Evolutionary conservation across 1,140 invertebrate species (phyloP), one percentile per base, ranked within the genome.

Genomic region (Drosophila erecta): DNA sequence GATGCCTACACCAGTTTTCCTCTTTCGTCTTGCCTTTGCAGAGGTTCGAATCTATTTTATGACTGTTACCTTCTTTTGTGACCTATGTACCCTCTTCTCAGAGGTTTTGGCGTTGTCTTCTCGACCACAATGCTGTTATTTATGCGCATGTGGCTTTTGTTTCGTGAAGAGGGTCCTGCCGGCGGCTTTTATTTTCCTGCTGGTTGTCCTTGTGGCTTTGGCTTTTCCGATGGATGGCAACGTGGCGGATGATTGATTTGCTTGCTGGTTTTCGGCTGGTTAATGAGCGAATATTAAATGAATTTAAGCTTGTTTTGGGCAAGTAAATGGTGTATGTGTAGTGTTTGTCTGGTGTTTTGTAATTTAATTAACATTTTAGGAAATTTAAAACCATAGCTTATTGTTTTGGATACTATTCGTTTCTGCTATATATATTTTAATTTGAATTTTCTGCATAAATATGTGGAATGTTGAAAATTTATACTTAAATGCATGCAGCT

Each of bases 91-190:
- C 47, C 47, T 41, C 22, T 74, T 59, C 33, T 30, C 30, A 30
- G 64, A 41, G 37, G 75, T 76, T 80, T 55, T 76, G 4, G 78
- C 70, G 64, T 75, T 69, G 80, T 64, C 54, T 61, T 55, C 55
- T 76, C 83, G 73, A 76, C 79, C 81, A 70, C 83, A 81, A 81
- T 76, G 59, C 70, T 56, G 56, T 86, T 86, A 86, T 86, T 87
- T 86, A 86, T 86, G 83, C 79, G 66, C 70, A 79, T 87, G 83
- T 71, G 78, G 83, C 69, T 76, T 79, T 87, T 86, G 83, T 81
- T 87, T 87, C 77, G 64, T 87, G 83, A 87, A 81, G 79, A 81
- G 83, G 83, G 83, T 86, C 38, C 49, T 47, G 33, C 24, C 54
- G 54, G 70, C 50, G 70, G 43, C 41, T 46, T 56, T 73, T 60